Percentiles rank a stretch among this genome's conserved stretches.
Conservation (phyloP, 2,113 vertebrate species). For the Origma solitaria region DNA sequence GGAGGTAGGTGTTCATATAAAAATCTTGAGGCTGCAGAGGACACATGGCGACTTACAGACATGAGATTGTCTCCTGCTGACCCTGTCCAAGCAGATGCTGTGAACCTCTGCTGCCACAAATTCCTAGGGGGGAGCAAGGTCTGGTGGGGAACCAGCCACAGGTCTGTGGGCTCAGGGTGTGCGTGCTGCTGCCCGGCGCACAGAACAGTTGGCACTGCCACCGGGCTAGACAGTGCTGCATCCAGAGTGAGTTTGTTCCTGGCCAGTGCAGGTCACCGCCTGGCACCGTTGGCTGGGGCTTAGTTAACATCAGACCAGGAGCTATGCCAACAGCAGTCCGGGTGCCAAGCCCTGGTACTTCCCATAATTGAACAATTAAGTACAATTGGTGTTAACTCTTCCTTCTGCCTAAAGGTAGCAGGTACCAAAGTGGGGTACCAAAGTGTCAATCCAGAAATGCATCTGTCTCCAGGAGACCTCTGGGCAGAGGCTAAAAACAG, state of each 20-base stretch:
- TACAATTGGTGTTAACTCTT: not conserved
- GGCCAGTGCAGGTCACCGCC: fast-evolving
- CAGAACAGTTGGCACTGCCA: not conserved
- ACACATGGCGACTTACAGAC: not conserved
- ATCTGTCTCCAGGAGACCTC: not conserved
- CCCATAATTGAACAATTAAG: not conserved
- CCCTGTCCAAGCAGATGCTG: not conserved
- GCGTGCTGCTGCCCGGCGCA: not conserved
- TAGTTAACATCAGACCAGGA: not conserved
- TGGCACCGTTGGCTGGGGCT: fast-evolving
- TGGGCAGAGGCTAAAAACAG: not conserved
- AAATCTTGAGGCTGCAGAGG: not conserved
- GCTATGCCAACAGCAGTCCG: not conserved
- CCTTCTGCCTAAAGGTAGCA: not conserved
- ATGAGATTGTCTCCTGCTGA: not conserved
- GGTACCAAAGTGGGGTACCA: not conserved
- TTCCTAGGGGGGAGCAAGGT: not conserved
- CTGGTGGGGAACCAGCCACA: not conserved
- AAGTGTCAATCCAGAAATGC: not conserved
- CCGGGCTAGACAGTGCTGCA: not conserved
- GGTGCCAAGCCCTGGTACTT: not conserved
- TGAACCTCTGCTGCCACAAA: not conserved
- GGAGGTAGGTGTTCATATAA: not conserved
- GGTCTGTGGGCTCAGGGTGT: not conserved
- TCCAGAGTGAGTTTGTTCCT: not conserved